phyloP scores from a whole-genome alignment of 2,888 invertebrate species.

The Rhingia rostrata region DNA sequence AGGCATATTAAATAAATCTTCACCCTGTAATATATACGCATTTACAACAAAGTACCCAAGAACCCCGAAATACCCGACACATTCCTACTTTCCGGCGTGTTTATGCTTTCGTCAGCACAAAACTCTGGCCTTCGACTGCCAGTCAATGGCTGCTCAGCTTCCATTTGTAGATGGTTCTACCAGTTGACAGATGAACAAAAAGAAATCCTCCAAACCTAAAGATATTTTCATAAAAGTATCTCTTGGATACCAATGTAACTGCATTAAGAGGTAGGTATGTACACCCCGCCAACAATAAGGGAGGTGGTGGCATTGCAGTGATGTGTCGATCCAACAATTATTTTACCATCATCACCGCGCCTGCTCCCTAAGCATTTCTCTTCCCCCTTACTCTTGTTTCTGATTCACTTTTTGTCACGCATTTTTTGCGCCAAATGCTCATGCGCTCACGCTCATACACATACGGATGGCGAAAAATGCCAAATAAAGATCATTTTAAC shows the following conservation, averaged over 20 bases:
- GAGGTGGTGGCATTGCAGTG: slow-evolving; percentile 29
- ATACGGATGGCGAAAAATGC: slow-evolving; percentile 60
- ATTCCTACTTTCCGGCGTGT: no score
- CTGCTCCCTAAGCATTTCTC: background rate
- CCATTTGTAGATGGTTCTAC: slow-evolving; percentile 13
- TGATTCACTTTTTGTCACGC: slow-evolving; percentile 29
- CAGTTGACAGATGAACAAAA: background rate
- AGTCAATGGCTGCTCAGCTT: slow-evolving; percentile 26
- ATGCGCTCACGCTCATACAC: slow-evolving; percentile 27
- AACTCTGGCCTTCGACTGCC: slow-evolving; percentile 29
- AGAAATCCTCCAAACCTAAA: slow-evolving; percentile 4
- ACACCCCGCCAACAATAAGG: slow-evolving; percentile 8
- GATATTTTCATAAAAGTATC: slow-evolving; percentile 27
- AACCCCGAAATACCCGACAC: no score
- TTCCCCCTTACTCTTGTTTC: background rate
- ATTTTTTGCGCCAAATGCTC: slow-evolving; percentile 25
- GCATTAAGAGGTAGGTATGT: slow-evolving; percentile 36
- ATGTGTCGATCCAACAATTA: slow-evolving; percentile 53
- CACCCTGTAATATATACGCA: no score
- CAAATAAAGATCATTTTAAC: slow-evolving; percentile 76
- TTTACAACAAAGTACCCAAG: no score
- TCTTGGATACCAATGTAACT: slow-evolving; percentile 13
- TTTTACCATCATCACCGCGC: slow-evolving; percentile 57
- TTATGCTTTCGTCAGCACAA: slow-evolving; percentile 22
- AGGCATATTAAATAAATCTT: no score